Base-by-base conservation (phyloP, 2,113 vertebrate genomes). In the Lichenostomus cassidix region DNA sequence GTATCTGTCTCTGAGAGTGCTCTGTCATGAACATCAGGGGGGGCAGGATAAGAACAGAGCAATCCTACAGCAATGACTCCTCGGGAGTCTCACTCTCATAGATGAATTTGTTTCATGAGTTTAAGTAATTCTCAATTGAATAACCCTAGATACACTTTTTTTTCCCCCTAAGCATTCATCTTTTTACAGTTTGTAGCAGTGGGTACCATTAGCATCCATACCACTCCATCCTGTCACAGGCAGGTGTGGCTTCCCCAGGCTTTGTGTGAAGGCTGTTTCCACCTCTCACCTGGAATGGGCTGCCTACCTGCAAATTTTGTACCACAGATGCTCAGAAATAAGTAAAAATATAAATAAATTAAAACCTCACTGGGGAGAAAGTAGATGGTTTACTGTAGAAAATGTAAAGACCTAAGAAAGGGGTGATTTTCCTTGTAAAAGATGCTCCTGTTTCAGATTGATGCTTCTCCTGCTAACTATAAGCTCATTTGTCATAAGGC, bases 201-300 rank as follows among this genome's bases (percentile, higher is more conserved):
- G 41, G 22, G n/a, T 31, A 15, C 41, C 10, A 2, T 65, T 29
- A 59, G 25, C 17, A 90, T 53, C 59, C 28, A 2, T 12, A 4
- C 11, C 49, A 41, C 17, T 76, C 41, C 47, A 24, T 13, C 28
- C n/a, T 52, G 22, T 49, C 71, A 53, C 41, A 44, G 81, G 33
- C 29, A 71, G 10, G 27, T 33, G 49, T 33, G 39, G 13, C 46
- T 47, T 23, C 16, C 8, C 4, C 2, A 31, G 37, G 21, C 15
- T 41, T 37, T 65, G 16, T 31, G 20, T 15, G 59, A 41, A 62
- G 11, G 52, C 4, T 29, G 14, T 76, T 85, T 60, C 13, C 12
- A 4, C 15, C 1, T 1, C 39, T 59, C 44, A 23, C 23, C 0
- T 1, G 16, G 55, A 69, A 29, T 0, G 2, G 28, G 73, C 84